These are phyloP conservation scores for Stegodyphus mimosarum DNA, from an alignment of 1,140 invertebrate species.

Conservation along the genomic window DNA sequence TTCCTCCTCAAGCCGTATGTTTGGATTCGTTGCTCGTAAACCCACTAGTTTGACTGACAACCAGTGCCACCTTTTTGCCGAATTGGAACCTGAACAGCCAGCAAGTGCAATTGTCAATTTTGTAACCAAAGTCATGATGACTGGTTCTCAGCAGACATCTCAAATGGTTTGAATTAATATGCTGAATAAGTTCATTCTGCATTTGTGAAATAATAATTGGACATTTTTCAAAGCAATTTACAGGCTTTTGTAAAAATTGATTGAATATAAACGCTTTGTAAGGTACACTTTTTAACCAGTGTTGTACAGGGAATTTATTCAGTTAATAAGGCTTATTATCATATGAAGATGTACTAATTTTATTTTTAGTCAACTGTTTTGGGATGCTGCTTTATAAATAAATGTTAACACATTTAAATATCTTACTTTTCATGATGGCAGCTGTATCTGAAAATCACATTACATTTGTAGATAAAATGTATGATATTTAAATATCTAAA, in stretches of 20 bases:
- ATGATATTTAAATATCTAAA: too few relatives aligned
- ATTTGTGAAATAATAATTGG: not conserved
- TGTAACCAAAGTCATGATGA: constrained; percentile 66
- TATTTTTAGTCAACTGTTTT: constrained; percentile 42
- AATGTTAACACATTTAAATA: not conserved
- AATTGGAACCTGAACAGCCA: constrained; percentile 73
- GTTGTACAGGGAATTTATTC: too few relatives aligned
- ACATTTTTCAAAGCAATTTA: not conserved
- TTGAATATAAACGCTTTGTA: not conserved
- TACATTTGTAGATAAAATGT: too few relatives aligned
- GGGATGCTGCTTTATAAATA: constrained; percentile 23
- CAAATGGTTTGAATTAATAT: constrained; percentile 53
- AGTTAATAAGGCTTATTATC: constrained; percentile 40
- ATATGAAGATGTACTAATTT: constrained; percentile 44
- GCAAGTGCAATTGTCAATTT: constrained; percentile 73
- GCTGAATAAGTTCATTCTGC: not conserved
- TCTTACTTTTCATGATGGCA: constrained; percentile 30
- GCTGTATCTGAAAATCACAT: not conserved
- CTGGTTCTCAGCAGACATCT: constrained; percentile 6
- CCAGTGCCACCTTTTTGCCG: constrained; percentile 74
- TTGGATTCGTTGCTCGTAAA: constrained; percentile 74
- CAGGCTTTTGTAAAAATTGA: not conserved
- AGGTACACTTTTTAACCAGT: not conserved
- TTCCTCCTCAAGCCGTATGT: constrained; percentile 63
- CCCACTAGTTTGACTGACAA: constrained; percentile 70